A percentile compares a stretch with the other conserved stretches of the same genome.
These are phyloP conservation scores for Cathartes aura DNA, from an alignment of 2,113 vertebrate species.

Conservation along the genomic window DNA sequence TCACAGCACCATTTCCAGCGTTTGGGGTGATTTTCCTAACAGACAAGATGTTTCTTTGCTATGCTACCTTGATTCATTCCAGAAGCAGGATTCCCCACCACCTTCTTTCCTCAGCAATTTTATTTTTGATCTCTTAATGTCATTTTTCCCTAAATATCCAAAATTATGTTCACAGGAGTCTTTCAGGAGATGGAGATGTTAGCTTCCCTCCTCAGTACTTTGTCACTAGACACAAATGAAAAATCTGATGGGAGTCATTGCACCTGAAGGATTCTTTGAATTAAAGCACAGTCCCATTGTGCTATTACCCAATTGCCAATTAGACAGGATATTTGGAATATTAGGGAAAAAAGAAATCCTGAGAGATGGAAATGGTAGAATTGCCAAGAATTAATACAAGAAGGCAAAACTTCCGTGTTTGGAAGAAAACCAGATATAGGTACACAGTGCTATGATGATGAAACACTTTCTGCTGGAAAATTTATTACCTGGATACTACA, in stretches of 20 bases:
- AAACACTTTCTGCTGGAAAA: not conserved
- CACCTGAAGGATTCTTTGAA: not conserved
- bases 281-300: not conserved
- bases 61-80: not conserved
- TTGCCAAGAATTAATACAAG: not conserved
- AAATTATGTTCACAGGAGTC: not conserved
- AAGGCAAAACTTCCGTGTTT: not conserved
- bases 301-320: fast-evolving
- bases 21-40: not conserved
- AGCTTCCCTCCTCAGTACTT: not conserved
- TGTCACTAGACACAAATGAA: not conserved
- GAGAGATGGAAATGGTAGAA: not conserved
- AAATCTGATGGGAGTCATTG: not conserved
- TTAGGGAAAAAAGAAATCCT: not conserved
- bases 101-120: not conserved
- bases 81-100: not conserved
- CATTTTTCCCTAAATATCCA: not conserved
- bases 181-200: not conserved
- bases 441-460: not conserved
- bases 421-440: not conserved
- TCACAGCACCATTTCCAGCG: not conserved
- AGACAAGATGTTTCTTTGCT: not conserved
- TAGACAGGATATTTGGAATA: not conserved
- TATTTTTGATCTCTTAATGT: not conserved
- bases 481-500: not conserved